Base-by-base conservation (phyloP, 37 sponge, comb jelly and placozoan genomes). In the Oopsacas minuta region DNA sequence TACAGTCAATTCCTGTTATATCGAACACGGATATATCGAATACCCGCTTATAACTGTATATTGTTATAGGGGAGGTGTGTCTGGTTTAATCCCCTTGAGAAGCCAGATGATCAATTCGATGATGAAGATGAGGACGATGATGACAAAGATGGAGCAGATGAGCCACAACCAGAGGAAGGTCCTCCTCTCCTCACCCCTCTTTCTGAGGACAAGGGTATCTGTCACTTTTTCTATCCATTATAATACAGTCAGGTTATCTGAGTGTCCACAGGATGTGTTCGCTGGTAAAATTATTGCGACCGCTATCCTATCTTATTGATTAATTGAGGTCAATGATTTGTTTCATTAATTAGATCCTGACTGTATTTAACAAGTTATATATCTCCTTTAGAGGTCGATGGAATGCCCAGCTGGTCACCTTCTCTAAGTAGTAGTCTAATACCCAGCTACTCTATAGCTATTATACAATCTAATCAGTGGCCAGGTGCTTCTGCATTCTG, bases 41-140 rank as follows among this genome's bases (percentile, higher is more conserved):
- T 42, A 42, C 49, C 8, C 15, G 15, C 49, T 42, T 15, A 42
- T 8, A 17, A 42, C 12, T 42, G 49, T 15, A 42, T n/a, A n/a
- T n/a, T n/a, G n/a, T 85, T 8, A 20, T 87, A 96, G 93, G 99
- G 99, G n/a, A 86, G 99, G 23, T 95, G 95, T 37, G 83, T 81
- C 22, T 99, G 99, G 99, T 93, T 90, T 86, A 99, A 99, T 52
- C 99, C 99, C n/a, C 83, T 90, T 1, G 91, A 89, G 83, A 95
- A 99, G 42, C 91, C 95, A 20, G 94, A 95, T 36, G 96, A 95
- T 69, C 95, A 97, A 86, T 95, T 95, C 88, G 99, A 95, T 20
- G 97, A 94, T 38, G 92, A 87, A 32, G 90, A 90, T 37, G 94
- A 93, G n/a, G 95, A 92, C 37, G 92, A 91, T 0, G 97, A 96